Evolutionary conservation across 2,888 invertebrate species (phyloP), one percentile per base, ranked within the genome.

Genomic region (Pegoplata infirma): DNA sequence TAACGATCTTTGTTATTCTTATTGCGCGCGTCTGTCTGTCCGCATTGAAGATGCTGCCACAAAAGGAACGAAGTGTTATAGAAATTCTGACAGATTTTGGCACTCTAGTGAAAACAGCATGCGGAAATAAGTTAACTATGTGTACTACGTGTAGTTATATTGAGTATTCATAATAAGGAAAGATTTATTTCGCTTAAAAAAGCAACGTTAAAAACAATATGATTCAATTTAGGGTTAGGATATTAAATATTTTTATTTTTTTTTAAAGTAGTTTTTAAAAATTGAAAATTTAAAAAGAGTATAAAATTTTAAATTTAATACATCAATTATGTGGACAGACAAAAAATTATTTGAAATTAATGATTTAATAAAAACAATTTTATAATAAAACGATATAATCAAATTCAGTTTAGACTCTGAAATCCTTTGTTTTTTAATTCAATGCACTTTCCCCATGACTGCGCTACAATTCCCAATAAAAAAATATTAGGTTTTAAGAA

Each of bases 51-150:
- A 36, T 44, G 51, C 28, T 46, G 46, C 51, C 28, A 46, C 46
- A 63, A 46, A 72, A 56, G 66, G 49, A 36, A 44, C 44, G 16
- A 51, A 58, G 36, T 56, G 55, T 58, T 56, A 40, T 5, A 40
- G 49, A 32, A 56, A 55, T 73, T 64, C 64, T 58, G 72, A 14
- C 56, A 64, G 55, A 49, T 73, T 58, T 73, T 64, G 49, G 56
- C 64, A 73, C 72, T 72, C 56, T 25, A 58, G 14, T 47, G n/a
- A 32, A 61, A 23, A 40, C 28, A 32, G 47, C 56, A 49, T 36
- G 56, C 72, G 55, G 63, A 72, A 72, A 47, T 23, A n/a, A 40
- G 12, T 61, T 36, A 19, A 59, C 5, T n/a, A 14, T 23, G 8
- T 23, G 10, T 53, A 17, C 46, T 21, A 23, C 14, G 36, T 61